Percentiles rank a stretch among this genome's conserved stretches.
These are phyloP conservation scores for Micrasema longulum DNA, from an alignment of 1,140 invertebrate genomes.

Conservation along the genomic window DNA sequence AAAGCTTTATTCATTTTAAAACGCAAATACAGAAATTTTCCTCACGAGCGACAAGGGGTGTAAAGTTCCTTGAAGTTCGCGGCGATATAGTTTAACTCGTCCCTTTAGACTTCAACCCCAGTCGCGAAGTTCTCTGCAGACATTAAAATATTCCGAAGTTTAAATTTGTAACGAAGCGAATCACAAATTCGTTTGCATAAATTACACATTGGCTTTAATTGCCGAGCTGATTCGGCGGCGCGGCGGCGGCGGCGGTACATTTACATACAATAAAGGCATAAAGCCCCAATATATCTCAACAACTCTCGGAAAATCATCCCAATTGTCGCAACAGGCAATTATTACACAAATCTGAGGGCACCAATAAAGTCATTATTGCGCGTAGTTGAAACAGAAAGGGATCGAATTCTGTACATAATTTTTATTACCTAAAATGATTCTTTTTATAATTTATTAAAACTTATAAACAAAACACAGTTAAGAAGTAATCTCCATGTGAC, in stretches of 20 bases:
- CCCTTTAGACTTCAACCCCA: slow-evolving; percentile 22
- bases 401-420: too few relatives aligned
- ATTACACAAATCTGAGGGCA: slow-evolving; percentile 24
- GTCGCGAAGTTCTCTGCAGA: slow-evolving; percentile 18
- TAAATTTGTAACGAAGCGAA: slow-evolving; percentile 56
- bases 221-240: slow-evolving; percentile 39
- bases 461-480: too few relatives aligned
- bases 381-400: neutral
- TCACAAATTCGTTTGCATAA: slow-evolving; percentile 56
- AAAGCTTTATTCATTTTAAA: too few relatives aligned
- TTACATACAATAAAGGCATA: slow-evolving; percentile 51
- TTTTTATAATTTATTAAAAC: too few relatives aligned
- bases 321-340: slow-evolving; percentile 25
- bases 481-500: too few relatives aligned
- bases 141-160: slow-evolving; percentile 55
- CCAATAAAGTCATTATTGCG: neutral
- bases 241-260: slow-evolving; percentile 39
- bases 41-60: too few relatives aligned
- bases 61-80: too few relatives aligned
- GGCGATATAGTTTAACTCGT: slow-evolving; percentile 12
- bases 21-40: too few relatives aligned
- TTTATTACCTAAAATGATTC: too few relatives aligned
- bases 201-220: slow-evolving; percentile 56
- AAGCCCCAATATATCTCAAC: slow-evolving; percentile 34
- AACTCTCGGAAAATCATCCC: slow-evolving; percentile 8